Evolutionary conservation across 2,797 vertebrate species (phyloP), one percentile per base, ranked within the genome.

Genomic region (Eurystomus glaucurus): DNA sequence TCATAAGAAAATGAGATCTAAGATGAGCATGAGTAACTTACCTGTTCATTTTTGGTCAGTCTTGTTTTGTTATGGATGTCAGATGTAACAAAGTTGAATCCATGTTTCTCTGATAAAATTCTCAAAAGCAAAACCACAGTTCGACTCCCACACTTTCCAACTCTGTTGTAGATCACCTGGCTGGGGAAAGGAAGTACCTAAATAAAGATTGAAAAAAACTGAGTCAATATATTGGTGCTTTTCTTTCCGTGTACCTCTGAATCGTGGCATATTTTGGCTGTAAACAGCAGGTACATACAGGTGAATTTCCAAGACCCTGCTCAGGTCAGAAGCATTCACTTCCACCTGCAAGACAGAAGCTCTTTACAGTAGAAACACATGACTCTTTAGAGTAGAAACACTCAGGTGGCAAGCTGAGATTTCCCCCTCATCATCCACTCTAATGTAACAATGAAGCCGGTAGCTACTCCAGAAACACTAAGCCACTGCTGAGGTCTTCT

Each of bases 31-130:
- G 26, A 90, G 54, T 39, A 80, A 94, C 97, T 98, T 96, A 99
- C 99, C 99, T 99, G 99, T 91, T 99, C 99, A 91, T 98, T 99
- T 98, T 99, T 99, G 10, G 99, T 99, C 94, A 99, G 99, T 83
- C 99, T 99, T 94, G 99, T 99, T 98, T 99, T 99, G 97, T 99
- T 99, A 98, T 99, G 99, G 96, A 99, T 99, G 97, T 99, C 99
- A 52, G 99, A 99, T 6, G 99, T 99, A 88, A 99, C 98, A 89
- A 99, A 97, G 96, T 99, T 99, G 97, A 99, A 99, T 85, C 99
- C 99, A 60, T 99, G 99, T 90, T 98, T 99, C 97, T 99, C 99
- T 6, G 99, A 99, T 91, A 99, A 98, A 88, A 99, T 98, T 95
- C 99, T 98, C 96, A 99, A 98, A 71, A 99, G 98, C 97, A 99